Conservation (phyloP, 2,113 vertebrate genomes). For the Strix aluco region DNA sequence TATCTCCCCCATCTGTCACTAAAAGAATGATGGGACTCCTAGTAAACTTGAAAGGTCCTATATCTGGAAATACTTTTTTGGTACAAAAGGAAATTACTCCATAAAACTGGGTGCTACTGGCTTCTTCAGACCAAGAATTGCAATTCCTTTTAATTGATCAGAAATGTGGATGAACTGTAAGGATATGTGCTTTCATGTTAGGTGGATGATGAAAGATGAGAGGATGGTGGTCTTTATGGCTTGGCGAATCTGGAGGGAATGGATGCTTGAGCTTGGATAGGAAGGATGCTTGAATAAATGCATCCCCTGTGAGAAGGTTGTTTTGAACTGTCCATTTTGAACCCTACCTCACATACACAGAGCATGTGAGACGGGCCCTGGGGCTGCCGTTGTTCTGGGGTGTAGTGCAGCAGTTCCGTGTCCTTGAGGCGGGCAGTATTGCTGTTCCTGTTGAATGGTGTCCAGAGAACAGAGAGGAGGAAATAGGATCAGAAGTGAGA, state of each 20-base stretch:
- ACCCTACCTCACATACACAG: rapidly evolving
- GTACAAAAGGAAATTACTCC: neutral
- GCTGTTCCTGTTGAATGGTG: neutral
- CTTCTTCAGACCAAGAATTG: neutral
- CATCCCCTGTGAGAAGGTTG: neutral
- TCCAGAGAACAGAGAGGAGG: neutral
- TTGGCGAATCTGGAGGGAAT: neutral
- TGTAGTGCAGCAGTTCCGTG: rapidly evolving
- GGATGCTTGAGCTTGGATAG: rapidly evolving
- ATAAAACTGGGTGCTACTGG: neutral
- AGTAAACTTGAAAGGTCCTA: neutral
- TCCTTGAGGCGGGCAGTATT: neutral
- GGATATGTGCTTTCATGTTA: neutral
- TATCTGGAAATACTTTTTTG: neutral
- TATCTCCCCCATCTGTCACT: neutral
- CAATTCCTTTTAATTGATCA: neutral
- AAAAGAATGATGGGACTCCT: neutral
- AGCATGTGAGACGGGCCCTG: neutral
- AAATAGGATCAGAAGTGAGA: neutral
- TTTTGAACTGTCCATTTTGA: neutral
- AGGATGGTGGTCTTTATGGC: neutral
- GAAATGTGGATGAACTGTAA: neutral
- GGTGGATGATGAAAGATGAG: neutral
- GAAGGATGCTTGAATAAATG: neutral
- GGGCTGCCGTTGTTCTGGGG: neutral